Evolutionary conservation across 2,888 invertebrate species (phyloP).

Genomic region (Drosophila birchii): DNA sequence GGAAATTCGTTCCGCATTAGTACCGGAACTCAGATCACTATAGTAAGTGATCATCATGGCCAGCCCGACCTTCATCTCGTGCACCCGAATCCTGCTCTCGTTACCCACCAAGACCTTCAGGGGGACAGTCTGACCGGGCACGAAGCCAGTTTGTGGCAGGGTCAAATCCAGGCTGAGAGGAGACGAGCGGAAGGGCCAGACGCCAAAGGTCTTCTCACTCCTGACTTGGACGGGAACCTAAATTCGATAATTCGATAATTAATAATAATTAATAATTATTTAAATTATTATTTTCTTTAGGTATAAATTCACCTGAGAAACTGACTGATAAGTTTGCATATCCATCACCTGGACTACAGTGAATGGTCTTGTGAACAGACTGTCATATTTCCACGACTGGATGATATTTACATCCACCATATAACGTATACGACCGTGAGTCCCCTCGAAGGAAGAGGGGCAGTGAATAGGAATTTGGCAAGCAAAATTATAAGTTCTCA

Average conservation of each 20-base stretch:
- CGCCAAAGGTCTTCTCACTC: slow-evolving; percentile 73
- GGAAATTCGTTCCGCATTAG: slow-evolving; percentile 58
- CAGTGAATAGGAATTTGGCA: slow-evolving; percentile 85
- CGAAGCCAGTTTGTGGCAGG: slow-evolving; percentile 80
- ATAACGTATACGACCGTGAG: slow-evolving; percentile 86
- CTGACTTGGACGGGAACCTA: slow-evolving; percentile 71
- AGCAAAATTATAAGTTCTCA: slow-evolving; percentile 85
- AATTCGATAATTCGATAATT: too few relatives aligned
- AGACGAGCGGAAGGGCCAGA: slow-evolving; percentile 75
- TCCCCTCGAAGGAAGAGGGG: slow-evolving; percentile 86
- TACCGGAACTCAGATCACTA: slow-evolving; percentile 39
- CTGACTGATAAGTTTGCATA: slow-evolving; percentile 83
- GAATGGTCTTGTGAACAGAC: slow-evolving; percentile 88
- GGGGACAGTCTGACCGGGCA: slow-evolving; percentile 79
- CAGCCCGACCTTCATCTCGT: slow-evolving; percentile 67
- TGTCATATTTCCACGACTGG: slow-evolving; percentile 93
- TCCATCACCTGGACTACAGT: slow-evolving; percentile 92
- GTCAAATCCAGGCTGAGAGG: slow-evolving; percentile 71
- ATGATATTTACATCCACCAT: slow-evolving; percentile 88
- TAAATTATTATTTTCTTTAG: neutral
- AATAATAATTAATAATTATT: neutral
- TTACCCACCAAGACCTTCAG: slow-evolving; percentile 86
- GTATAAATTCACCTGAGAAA: slow-evolving; percentile 54
- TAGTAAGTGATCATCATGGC: slow-evolving; percentile 73
- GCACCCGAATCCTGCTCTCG: slow-evolving; percentile 86